phyloP scores from a whole-genome alignment of 2,113 vertebrate genomes.

The Furnarius figulus region DNA sequence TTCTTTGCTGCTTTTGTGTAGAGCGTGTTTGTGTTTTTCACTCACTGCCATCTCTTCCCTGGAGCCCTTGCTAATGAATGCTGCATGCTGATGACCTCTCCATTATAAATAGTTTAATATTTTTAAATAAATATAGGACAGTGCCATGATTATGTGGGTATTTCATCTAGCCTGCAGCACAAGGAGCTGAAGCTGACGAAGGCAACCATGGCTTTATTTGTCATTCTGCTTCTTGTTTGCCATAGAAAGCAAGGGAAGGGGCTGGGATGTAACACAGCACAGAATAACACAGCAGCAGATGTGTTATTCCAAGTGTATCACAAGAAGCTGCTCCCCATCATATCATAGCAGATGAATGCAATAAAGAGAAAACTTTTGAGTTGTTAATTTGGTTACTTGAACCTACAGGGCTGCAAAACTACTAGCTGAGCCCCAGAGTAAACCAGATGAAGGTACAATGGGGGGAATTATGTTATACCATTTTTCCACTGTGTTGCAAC shows the following conservation, averaged over 20 bases:
- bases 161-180: constrained; percentile 32
- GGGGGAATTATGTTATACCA: neutral
- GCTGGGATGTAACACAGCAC: neutral
- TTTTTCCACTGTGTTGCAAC: neutral
- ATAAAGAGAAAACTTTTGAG: constrained; percentile 22
- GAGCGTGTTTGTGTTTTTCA: neutral
- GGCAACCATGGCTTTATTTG: neutral
- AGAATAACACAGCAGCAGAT: constrained; percentile 11
- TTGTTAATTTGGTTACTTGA: neutral
- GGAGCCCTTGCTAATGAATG: constrained; percentile 35
- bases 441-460: neutral
- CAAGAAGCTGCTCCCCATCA: constrained; percentile 2
- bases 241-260: neutral
- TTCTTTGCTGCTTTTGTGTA: neutral
- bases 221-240: constrained; percentile 2
- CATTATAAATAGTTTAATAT: constrained; percentile 52
- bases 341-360: constrained; percentile 25
- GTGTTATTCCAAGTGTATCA: constrained; percentile 29
- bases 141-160: constrained; percentile 29
- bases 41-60: neutral
- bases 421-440: neutral
- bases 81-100: constrained; percentile 26
- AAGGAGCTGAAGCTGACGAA: constrained; percentile 1
- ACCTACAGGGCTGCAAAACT: neutral
- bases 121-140: constrained; percentile 49